A percentile compares a stretch with the other conserved stretches of the same genome.
Conservation (phyloP, 2,113 vertebrate genomes). For the Podarcis cretensis region DNA sequence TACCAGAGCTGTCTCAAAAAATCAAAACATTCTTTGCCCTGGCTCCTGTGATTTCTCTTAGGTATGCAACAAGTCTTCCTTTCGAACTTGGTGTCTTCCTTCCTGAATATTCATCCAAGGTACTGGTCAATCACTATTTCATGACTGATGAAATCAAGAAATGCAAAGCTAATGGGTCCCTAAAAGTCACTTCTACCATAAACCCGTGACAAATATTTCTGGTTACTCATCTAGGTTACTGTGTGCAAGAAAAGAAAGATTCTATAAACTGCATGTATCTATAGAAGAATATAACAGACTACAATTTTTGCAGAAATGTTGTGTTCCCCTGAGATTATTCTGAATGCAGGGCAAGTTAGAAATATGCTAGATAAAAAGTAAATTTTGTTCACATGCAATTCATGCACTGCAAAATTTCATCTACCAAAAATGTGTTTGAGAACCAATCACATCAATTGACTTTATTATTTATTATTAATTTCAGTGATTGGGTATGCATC, state of each 20-base stretch:
- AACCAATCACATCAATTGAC: too few relatives aligned
- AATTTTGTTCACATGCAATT: too few relatives aligned
- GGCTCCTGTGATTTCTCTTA: conserved; percentile 58
- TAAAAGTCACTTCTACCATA: background rate
- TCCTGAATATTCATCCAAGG: conserved; percentile 40
- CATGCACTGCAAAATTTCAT: too few relatives aligned
- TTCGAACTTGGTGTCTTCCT: conserved; percentile 22
- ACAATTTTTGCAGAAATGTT: too few relatives aligned
- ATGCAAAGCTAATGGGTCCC: background rate
- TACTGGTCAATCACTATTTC: conserved; percentile 16
- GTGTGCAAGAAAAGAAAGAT: background rate
- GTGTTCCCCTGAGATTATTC: too few relatives aligned
- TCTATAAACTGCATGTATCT: too few relatives aligned
- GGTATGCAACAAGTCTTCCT: conserved; percentile 9
- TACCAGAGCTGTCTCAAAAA: conserved; percentile 51
- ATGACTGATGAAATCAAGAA: background rate
- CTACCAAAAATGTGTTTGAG: too few relatives aligned
- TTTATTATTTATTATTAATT: too few relatives aligned
- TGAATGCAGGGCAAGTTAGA: too few relatives aligned
- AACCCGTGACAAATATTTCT: background rate
- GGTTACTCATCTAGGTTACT: background rate
- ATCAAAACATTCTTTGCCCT: conserved; percentile 64
- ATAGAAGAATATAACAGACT: too few relatives aligned
- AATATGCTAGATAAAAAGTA: too few relatives aligned
- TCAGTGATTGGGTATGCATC: too few relatives aligned